Base-by-base conservation (phyloP, 2,888 invertebrate genomes). In the Entomobrya multifasciata region DNA sequence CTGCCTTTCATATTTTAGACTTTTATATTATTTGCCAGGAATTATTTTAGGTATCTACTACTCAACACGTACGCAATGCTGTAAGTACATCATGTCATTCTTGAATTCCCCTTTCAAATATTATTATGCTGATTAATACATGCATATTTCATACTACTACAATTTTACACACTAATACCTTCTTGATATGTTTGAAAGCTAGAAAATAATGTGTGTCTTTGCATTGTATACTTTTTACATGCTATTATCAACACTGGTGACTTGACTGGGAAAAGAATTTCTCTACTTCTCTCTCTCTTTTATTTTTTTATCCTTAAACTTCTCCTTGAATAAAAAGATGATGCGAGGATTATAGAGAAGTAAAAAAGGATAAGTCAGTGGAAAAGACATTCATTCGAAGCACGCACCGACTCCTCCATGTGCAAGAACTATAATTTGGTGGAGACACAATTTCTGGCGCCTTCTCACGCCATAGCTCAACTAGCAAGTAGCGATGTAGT, bases 371-470 rank as follows among this genome's bases (percentile, higher is more conserved):
- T 62, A 83, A 74, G 62, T 62, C 52, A 36, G 70, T 84, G 62
- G 82, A 76, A 87, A 86, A 89, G 89, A 90, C 89, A 89, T 90
- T 90, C 89, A 88, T 89, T 90, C 90, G 89, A 90, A 90, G 90
- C 90, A 90, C 89, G 89, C 90, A 90, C 88, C 85, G 90, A 90
- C 89, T 88, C 84, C 87, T 90, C 88, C 84, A 84, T 77, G 78
- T 79, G 83, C 90, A 89, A 88, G 86, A 89, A 89, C 90, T 91
- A 91, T 91, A 91, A 91, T 91, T 91, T 91, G 87, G 90, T 90
- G 90, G 90, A 91, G 91, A 91, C 91, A 91, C 91, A 90, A 91
- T 91, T 91, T 91, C 91, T 91, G 90, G 91, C 91, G 91, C 90
- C 91, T 90, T 90, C 90, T 89, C 90, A 90, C 90, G 90, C 90